phyloP scores from a whole-genome alignment of 1,140 invertebrate species.

The Drosophila quadrilineata region DNA sequence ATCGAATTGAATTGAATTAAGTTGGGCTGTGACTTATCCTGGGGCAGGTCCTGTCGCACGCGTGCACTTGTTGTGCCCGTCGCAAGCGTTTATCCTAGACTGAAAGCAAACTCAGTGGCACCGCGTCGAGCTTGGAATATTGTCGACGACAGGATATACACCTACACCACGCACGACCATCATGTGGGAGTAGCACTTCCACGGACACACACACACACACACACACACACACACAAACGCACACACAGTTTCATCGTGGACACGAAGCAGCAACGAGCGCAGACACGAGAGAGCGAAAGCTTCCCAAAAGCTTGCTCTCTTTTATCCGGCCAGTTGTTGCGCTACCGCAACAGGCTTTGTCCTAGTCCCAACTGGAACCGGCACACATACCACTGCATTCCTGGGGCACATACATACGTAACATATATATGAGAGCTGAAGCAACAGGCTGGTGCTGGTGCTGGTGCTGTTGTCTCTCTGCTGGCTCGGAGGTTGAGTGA shows the following conservation, averaged over 20 bases:
- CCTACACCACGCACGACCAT: constrained; percentile 44
- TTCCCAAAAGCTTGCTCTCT: constrained; percentile 47
- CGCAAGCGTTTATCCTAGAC: constrained; percentile 81
- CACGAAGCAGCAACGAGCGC: constrained; percentile 13
- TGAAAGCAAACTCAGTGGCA: constrained; percentile 56
- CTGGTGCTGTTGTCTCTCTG: not conserved
- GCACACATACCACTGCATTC: too few relatives aligned
- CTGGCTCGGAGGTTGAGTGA: too few relatives aligned
- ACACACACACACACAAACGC: too few relatives aligned
- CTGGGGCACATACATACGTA: too few relatives aligned
- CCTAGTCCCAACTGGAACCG: constrained; percentile 34
- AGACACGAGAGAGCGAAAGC: constrained; percentile 47
- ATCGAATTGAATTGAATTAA: constrained; percentile 14
- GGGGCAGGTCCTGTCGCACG: constrained; percentile 56
- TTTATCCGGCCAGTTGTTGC: constrained; percentile 72
- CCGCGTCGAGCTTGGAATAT: constrained; percentile 56
- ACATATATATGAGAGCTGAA: constrained; percentile 37
- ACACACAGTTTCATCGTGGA: too few relatives aligned
- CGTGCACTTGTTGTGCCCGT: constrained; percentile 81
- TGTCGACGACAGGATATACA: constrained; percentile 33
- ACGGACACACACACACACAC: constrained; percentile 17
- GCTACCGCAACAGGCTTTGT: constrained; percentile 64
- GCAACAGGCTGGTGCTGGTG: constrained; percentile 51
- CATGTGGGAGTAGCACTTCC: constrained; percentile 54
- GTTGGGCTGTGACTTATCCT: constrained; percentile 31